These are phyloP conservation scores for Triplophysa tibetana DNA, from an alignment of 2,113 vertebrate genomes.

Conservation along the genomic window DNA sequence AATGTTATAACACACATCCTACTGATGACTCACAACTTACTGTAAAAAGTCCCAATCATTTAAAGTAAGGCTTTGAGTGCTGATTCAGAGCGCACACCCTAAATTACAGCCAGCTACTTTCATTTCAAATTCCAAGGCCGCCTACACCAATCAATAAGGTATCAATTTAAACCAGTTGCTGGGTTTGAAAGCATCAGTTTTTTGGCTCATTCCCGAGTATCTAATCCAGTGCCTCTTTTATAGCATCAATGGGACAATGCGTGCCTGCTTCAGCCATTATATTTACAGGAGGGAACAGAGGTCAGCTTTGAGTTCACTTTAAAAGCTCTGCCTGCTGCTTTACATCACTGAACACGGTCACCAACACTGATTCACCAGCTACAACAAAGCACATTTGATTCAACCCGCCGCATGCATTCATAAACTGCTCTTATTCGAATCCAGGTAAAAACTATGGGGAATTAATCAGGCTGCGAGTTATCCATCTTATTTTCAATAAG, in stretches of 20 bases:
- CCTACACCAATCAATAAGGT: conserved; percentile 8
- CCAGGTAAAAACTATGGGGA: not conserved
- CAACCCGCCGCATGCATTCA: not conserved
- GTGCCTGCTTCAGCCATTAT: not conserved
- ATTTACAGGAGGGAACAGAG: conserved; percentile 19
- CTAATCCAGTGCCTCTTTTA: not conserved
- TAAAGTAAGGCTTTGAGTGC: conserved; percentile 35
- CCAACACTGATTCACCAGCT: not conserved
- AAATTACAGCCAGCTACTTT: not conserved
- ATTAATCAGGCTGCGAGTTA: not conserved
- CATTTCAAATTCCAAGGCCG: not conserved
- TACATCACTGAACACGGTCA: conserved; percentile 13
- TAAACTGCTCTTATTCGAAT: conserved; percentile 8
- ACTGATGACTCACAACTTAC: not conserved
- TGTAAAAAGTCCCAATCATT: not conserved
- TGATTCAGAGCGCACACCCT: conserved; percentile 4
- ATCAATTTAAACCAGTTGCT: not conserved
- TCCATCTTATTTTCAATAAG: not conserved
- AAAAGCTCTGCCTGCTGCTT: not conserved
- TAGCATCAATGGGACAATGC: conserved; percentile 20
- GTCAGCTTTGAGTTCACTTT: conserved; percentile 20
- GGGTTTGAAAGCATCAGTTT: not conserved
- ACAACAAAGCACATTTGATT: conserved; percentile 6
- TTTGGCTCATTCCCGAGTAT: not conserved
- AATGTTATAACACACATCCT: not conserved